Conservation (phyloP, 1,140 invertebrate species). For the Theocolax elegans region DNA sequence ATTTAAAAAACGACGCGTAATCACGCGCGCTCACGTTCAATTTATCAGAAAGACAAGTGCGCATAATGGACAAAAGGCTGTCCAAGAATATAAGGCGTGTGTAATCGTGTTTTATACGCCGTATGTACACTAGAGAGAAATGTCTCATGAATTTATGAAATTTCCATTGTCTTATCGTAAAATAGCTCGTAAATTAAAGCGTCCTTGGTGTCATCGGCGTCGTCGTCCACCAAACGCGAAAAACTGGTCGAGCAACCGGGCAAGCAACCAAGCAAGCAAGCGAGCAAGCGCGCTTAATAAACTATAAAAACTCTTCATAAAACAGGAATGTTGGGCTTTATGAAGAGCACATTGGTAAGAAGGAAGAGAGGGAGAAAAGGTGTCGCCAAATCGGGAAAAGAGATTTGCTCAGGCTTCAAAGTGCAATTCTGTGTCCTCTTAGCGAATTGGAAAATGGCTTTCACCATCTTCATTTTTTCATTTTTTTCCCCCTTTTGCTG, state of each 20-base stretch:
- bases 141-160: too few relatives aligned
- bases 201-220: conserved; percentile 17
- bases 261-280: too few relatives aligned
- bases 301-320: conserved; percentile 9
- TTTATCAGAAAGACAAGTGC: too few relatives aligned
- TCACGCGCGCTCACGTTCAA: too few relatives aligned
- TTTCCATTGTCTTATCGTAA: conserved; percentile 31
- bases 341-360: neutral
- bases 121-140: neutral
- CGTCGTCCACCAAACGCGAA: neutral
- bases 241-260: neutral
- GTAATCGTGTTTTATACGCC: too few relatives aligned
- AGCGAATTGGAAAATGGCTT: neutral
- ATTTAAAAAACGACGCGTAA: too few relatives aligned
- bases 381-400: too few relatives aligned
- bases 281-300: conserved; percentile 21
- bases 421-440: neutral
- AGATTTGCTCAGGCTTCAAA: neutral
- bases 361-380: too few relatives aligned
- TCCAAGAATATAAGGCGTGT: too few relatives aligned
- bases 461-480: neutral
- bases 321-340: neutral
- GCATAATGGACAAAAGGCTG: too few relatives aligned
- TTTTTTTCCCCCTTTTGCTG: neutral
- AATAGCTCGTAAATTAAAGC: conserved; percentile 23